Evolutionary conservation across 1,140 invertebrate species (phyloP).

Genomic region (Drosophila asahinai): DNA sequence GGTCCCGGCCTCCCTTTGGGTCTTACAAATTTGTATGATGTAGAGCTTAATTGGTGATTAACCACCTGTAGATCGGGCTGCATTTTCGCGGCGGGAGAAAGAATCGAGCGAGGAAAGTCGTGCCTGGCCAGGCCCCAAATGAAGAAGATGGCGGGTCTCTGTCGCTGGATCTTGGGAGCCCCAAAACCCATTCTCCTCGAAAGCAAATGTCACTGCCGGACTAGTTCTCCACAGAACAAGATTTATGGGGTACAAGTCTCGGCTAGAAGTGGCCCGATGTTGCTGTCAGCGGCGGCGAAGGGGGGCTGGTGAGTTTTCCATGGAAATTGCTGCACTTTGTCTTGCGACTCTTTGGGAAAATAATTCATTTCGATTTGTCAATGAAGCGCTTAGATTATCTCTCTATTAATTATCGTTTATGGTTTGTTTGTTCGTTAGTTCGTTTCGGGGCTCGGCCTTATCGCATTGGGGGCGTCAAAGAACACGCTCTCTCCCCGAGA

Average conservation of each 20-base stretch:
- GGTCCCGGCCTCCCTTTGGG: conserved; percentile 20
- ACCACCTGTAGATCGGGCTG: conserved; percentile 80
- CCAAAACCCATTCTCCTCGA: conserved; percentile 40
- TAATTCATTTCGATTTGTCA: conserved; percentile 79
- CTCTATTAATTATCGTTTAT: conserved; percentile 83
- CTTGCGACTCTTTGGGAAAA: conserved; percentile 67
- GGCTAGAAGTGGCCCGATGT: conserved; percentile 35
- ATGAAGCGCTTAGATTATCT: conserved; percentile 76
- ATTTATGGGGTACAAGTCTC: conserved; percentile 73
- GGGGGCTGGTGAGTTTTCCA: conserved; percentile 53
- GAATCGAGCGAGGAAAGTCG: conserved; percentile 49
- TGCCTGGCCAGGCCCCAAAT: conserved; percentile 63
- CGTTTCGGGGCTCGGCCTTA: conserved; percentile 55
- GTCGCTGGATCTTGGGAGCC: conserved; percentile 6
- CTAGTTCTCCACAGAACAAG: conserved; percentile 59
- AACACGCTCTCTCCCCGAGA: conserved; percentile 46
- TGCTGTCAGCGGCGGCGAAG: conserved; percentile 40
- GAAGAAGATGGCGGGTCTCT: conserved; percentile 63
- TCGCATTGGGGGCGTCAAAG: conserved; percentile 61
- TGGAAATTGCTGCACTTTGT: conserved; percentile 72
- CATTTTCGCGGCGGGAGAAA: conserved; percentile 51
- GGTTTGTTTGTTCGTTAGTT: conserved; percentile 70
- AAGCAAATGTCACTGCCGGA: conserved; percentile 50
- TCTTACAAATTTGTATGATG: conserved; percentile 81
- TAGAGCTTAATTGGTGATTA: conserved; percentile 84